Evolutionary conservation across 2,797 vertebrate species (phyloP), one percentile per base, ranked within the genome.

Genomic region (Argyrosomus regius): DNA sequence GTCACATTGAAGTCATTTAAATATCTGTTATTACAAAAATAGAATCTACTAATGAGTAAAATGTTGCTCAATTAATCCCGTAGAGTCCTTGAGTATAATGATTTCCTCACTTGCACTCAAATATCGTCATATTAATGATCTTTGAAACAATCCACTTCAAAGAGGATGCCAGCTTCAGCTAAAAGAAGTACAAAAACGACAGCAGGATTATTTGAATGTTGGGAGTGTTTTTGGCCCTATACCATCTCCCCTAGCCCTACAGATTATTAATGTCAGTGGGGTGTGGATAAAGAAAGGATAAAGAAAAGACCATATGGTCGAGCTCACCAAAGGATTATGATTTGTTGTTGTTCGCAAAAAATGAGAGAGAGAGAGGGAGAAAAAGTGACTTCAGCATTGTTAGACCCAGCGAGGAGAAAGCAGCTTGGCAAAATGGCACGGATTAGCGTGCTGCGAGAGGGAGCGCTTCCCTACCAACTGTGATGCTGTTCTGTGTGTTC

Each of bases 201-300:
- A 54, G 48, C 11, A 26, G 31, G 65, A 83, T 88, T 88, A 85
- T 88, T 80, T 76, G 63, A 86, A 78, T 79, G 60, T 75, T 75
- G 75, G 26, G 26, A 69, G 67, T 68, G 54, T 80, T 87, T 68
- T 72, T 76, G 81, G 82, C 74, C 58, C 61, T 18, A 66, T 74
- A 72, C 77, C 75, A 78, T 88, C 84, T 86, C 73, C 81, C 77
- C 57, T 39, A 26, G 57, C 76, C 80, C 79, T 67, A 70, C 80
- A 78, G 92, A 94, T 93, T 91, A 93, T 93, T 93, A 90, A 90
- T 90, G 91, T 89, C 89, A 91, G 90, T 89, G 83, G 89, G 88
- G 85, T 87, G 84, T 89, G 90, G 88, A 87, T 89, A 90, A 88
- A 88, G 86, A 84, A 90, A 84, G 91, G 88, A 92, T 93, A 79